Evolutionary conservation across 2,797 vertebrate genomes (phyloP).

Genomic region (Gobio occitaniae): DNA sequence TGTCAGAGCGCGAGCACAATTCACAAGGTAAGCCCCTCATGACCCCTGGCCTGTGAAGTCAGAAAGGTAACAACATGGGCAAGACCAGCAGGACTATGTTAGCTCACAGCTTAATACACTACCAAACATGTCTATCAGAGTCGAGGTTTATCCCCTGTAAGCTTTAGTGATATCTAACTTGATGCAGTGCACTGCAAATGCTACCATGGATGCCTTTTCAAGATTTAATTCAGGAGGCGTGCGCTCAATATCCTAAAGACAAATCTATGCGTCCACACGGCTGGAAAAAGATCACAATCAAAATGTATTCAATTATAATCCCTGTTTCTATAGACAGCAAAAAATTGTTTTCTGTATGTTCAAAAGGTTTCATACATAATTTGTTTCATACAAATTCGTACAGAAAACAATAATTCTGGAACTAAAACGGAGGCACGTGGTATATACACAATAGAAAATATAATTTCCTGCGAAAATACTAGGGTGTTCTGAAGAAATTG

Average conservation of each 20-base stretch:
- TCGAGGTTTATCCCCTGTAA: slow-evolving; percentile 13
- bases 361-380: background rate
- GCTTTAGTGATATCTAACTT: background rate
- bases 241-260: slow-evolving; percentile 10
- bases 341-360: background rate
- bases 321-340: background rate
- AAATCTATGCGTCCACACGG: slow-evolving; percentile 5
- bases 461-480: background rate
- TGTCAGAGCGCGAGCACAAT: background rate
- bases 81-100: slow-evolving; percentile 4
- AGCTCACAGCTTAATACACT: slow-evolving; percentile 28
- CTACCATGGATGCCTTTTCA: background rate
- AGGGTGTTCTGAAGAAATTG: background rate
- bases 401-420: background rate
- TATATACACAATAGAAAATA: background rate
- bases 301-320: slow-evolving; percentile 11
- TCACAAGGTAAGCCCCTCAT: background rate
- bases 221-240: slow-evolving; percentile 11
- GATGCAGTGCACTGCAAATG: background rate
- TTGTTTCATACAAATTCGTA: background rate
- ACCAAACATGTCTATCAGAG: slow-evolving; percentile 26
- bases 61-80: background rate
- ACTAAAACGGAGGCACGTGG: background rate
- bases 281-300: slow-evolving; percentile 17
- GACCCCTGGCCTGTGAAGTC: slow-evolving; percentile 18